Evolutionary conservation across 2,113 vertebrate genomes (phyloP), one percentile per base, ranked within the genome.

Genomic region (Heteronetta atricapilla): DNA sequence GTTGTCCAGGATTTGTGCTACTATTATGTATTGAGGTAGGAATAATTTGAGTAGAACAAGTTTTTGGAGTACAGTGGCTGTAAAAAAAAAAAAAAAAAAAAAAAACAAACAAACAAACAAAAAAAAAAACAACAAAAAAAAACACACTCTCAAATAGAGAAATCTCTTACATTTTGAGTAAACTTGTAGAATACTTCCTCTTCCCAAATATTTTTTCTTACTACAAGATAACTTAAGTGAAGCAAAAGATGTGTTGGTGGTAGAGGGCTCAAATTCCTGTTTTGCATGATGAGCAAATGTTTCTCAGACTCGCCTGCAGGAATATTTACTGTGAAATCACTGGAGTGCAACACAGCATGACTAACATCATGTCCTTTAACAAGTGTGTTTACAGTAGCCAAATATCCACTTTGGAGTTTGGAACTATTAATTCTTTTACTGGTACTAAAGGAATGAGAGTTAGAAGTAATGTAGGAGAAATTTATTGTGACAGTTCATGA

Each of bases 321-420:
- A 22, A 80, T 93, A 85, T 86, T 88, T 88, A 74, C 87, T 88
- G 93, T 91, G 82, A 88, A 96, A 95, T 93, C 82, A 70, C 55
- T 63, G 62, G 25, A 67, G 75, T 42, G 52, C 34, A 86, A 64
- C 42, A 56, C 67, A 78, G 72, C 78, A 70, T 78, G 76, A 88
- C 3, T 21, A 93, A 87, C 36, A 62, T 25, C 26, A 16, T 52
- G n/a, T 62, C 22, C 74, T 76, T 93, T 89, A 86, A 70, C 82
- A 86, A 66, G 44, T 76, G 36, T 64, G 34, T 82, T 86, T 74
- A 67, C 40, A 38, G 67, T 46, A 95, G 85, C 42, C 72, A 80
- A 87, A 82, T 18, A 76, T 62, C 66, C 70, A 80, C 62, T 89
- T 84, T 58, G 26, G 69, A 52, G 78, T 73, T 73, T n/a, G 48